phyloP scores from a whole-genome alignment of 2,113 vertebrate species.

The Oncorhynchus tshawytscha region DNA sequence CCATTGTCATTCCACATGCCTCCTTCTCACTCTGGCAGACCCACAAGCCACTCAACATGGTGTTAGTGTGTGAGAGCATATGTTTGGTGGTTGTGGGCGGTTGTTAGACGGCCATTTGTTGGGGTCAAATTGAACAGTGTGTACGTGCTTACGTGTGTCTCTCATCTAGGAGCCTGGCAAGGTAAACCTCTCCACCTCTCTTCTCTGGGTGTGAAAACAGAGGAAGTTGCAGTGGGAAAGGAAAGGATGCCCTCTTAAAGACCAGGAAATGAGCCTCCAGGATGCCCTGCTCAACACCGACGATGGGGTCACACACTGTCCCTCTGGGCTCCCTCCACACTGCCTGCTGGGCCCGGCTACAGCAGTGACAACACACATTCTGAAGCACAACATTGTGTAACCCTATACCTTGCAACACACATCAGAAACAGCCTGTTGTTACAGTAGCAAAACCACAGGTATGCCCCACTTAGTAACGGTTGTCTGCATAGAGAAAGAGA shows the following conservation, averaged over 20 bases:
- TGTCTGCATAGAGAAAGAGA: slow-evolving; percentile 12
- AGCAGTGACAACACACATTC: slow-evolving; percentile 3
- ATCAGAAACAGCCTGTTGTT: not conserved
- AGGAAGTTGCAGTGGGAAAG: slow-evolving; percentile 58
- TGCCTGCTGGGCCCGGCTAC: slow-evolving; percentile 28
- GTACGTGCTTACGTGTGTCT: not conserved
- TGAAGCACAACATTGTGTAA: slow-evolving; percentile 13
- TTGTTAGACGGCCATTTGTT: slow-evolving; percentile 52
- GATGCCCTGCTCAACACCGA: slow-evolving; percentile 54
- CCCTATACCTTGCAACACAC: slow-evolving; percentile 1
- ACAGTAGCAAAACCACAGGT: slow-evolving; percentile 64
- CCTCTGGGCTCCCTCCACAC: not conserved
- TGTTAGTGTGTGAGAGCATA: not conserved
- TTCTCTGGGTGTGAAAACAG: slow-evolving; percentile 45
- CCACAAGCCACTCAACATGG: not conserved
- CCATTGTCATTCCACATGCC: slow-evolving; percentile 45
- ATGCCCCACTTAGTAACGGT: slow-evolving; percentile 6
- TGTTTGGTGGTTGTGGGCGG: not conserved
- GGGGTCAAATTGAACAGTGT: slow-evolving; percentile 20
- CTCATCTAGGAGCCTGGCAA: slow-evolving; percentile 5
- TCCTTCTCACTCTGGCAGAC: not conserved
- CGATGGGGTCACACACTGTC: slow-evolving; percentile 39
- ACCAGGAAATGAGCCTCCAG: slow-evolving; percentile 71
- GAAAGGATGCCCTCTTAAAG: slow-evolving; percentile 68
- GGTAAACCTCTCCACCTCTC: slow-evolving; percentile 32